phyloP scores from a whole-genome alignment of 1,140 invertebrate species.

The Aphelenchoides fujianensis region DNA sequence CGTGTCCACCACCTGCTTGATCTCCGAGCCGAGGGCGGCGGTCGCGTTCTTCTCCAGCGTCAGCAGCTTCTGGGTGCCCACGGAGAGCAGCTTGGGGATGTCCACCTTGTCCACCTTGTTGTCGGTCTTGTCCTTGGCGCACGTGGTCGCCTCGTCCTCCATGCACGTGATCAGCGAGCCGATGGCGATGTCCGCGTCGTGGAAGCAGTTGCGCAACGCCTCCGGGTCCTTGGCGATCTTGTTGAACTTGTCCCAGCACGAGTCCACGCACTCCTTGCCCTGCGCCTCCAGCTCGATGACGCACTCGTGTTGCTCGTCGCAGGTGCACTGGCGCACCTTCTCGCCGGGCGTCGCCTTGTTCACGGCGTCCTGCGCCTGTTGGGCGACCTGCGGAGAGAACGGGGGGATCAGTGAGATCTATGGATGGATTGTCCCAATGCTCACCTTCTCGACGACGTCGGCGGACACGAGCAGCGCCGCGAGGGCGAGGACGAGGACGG shows the following conservation, averaged over 20 bases:
- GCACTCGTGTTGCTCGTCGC: conserved; percentile 25
- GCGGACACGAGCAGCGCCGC: background rate
- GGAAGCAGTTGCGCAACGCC: background rate
- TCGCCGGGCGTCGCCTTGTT: conserved; percentile 5
- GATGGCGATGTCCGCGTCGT: background rate
- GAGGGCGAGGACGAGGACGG: background rate
- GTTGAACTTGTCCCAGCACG: conserved; percentile 21
- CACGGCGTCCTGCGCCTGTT: background rate
- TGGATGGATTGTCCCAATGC: background rate
- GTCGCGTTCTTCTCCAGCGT: background rate
- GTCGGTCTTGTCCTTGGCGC: conserved; percentile 9
- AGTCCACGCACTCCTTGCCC: background rate
- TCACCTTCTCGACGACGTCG: conserved; percentile 6
- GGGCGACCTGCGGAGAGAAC: background rate
- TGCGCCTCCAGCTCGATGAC: background rate
- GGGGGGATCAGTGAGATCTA: background rate
- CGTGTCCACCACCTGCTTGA: conserved; percentile 22
- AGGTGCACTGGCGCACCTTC: conserved; percentile 4
- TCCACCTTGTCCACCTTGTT: background rate
- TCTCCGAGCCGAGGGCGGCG: background rate
- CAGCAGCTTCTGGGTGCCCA: background rate
- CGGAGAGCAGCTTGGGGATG: conserved; percentile 2
- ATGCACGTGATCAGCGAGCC: conserved; percentile 1
- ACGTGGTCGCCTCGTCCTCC: conserved; percentile 16
- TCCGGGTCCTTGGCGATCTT: conserved; percentile 11